Evolutionary conservation across 2,888 invertebrate genomes (phyloP), one percentile per base, ranked within the genome.

Genomic region (Stomorhina lunata): DNA sequence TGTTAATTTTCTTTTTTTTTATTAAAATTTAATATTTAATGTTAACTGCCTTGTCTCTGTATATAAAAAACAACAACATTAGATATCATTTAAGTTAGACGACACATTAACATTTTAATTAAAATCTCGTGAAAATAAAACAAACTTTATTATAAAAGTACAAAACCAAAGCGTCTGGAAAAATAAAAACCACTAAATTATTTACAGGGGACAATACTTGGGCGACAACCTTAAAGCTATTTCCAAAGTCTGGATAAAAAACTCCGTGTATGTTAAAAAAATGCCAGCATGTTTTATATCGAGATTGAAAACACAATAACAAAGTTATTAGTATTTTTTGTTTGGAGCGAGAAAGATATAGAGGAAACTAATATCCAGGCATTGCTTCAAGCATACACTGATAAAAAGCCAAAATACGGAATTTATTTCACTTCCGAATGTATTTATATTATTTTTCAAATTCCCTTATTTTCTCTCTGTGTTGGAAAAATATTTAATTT

Each of bases 21-120:
- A 55, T 32, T 45, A 55, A 55, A 75, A 15, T 75, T 55, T 48
- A 72, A 61, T 72, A 50, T 27, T 34, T 72, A 61, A 43, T 32
- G 59, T 71, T 37, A 53, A 37, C 15, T 68, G 6, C 25, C 15
- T 10, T 34, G 0, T 20, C 17, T 57, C 17, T 55, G 7, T 20
- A 6, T 34, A 0, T 2, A 4, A 6, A 4, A 22, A 2, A 32
- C 15, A 22, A 2, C 10, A 3, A 34, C 22, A 55, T 27, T 29
- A 27, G 50, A 50, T 45, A 50, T 22, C 59, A 27, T 34, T 1
- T n/a, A 61, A 63, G 61, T 15, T 10, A 27, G n/a, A 20, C 15
- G 2, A 63, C 17, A 20, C 50, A 32, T 43, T 37, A 48, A 34
- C 32, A 61, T 34, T 75, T 65, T 45, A 75, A 66, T 75, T 55